Conservation (phyloP, 2,113 vertebrate genomes). For the Bolborhynchus lineola region DNA sequence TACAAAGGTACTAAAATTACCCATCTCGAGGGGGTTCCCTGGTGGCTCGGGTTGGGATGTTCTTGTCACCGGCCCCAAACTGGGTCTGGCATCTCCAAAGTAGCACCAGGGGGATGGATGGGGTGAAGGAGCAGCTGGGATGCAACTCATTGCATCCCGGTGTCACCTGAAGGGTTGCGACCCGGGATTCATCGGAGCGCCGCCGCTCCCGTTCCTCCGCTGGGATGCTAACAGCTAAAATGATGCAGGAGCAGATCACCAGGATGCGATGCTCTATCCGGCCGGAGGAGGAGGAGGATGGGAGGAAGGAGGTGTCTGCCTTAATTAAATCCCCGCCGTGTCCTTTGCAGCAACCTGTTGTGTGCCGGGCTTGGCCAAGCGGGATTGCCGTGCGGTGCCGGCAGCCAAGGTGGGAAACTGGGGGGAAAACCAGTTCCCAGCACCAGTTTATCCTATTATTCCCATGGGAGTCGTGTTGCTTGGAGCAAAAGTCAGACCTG, state of each 20-base stretch:
- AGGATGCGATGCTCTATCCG: neutral
- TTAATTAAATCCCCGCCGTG: neutral
- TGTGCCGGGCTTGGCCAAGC: neutral
- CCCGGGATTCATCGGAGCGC: neutral
- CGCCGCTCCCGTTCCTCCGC: conserved; percentile 41
- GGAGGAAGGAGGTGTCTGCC: neutral
- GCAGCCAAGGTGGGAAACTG: neutral
- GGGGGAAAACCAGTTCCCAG: neutral
- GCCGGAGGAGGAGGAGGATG: neutral
- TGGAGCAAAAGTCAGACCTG: neutral
- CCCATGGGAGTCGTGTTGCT: fast-evolving
- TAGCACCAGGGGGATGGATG: neutral
- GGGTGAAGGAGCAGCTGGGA: neutral
- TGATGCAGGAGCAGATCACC: conserved; percentile 18
- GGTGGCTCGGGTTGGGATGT: neutral
- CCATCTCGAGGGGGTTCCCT: neutral
- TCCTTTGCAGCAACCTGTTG: neutral
- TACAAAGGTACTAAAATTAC: neutral
- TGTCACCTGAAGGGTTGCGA: neutral
- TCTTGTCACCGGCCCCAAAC: fast-evolving
- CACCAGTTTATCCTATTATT: neutral
- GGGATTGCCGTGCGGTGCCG: fast-evolving
- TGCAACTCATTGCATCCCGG: fast-evolving
- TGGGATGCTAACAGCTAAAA: conserved; percentile 42
- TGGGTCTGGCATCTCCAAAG: neutral